phyloP scores from a whole-genome alignment of 2,888 invertebrate genomes.

The Dermolepida albohirtum region DNA sequence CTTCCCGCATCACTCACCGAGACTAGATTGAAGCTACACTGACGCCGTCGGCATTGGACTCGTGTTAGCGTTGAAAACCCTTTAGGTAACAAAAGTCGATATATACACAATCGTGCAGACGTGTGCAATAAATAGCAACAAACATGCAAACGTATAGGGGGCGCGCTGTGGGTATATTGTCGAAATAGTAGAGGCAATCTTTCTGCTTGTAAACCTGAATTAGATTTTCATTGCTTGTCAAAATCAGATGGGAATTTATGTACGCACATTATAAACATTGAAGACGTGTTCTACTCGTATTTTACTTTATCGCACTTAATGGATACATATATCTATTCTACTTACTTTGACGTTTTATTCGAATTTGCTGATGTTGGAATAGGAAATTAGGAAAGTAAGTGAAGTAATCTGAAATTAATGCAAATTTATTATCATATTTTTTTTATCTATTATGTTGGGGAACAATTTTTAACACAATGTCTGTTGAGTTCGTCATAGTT shows the following conservation, averaged over 20 bases:
- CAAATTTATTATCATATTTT: too few relatives aligned
- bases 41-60: background rate
- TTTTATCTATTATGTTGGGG: too few relatives aligned
- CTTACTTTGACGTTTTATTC: slow-evolving; percentile 24
- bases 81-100: background rate
- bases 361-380: slow-evolving; percentile 3
- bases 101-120: slow-evolving; percentile 9
- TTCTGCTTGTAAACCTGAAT: slow-evolving; percentile 37
- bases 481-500: too few relatives aligned
- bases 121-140: too few relatives aligned
- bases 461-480: too few relatives aligned
- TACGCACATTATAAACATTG: slow-evolving; percentile 28
- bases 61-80: too few relatives aligned
- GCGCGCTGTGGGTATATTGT: slow-evolving; percentile 11
- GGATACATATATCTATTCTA: slow-evolving; percentile 23
- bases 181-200: slow-evolving; percentile 19
- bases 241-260: slow-evolving; percentile 40
- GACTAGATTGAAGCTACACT: background rate
- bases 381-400: background rate
- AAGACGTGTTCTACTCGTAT: slow-evolving; percentile 21
- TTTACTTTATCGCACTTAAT: slow-evolving; percentile 17
- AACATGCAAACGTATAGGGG: too few relatives aligned
- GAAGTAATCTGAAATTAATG: too few relatives aligned
- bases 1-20: slow-evolving; percentile 19
- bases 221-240: slow-evolving; percentile 37